Evolutionary conservation across 2,888 invertebrate genomes (phyloP).

Genomic region (Ommatoiulus sabulosus): DNA sequence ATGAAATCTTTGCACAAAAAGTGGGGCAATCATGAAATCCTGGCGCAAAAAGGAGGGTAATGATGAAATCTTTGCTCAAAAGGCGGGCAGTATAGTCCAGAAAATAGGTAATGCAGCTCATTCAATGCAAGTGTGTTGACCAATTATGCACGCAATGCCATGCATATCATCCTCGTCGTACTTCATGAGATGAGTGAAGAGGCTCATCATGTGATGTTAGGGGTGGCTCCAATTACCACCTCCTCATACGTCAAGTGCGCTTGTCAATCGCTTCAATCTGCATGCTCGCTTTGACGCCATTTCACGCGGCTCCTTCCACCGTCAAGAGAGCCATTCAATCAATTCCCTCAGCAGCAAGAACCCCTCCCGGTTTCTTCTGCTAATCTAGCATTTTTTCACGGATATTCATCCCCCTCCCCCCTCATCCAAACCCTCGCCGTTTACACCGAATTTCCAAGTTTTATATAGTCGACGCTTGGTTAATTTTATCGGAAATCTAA

Average conservation of each 20-base stretch:
- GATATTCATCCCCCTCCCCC: not conserved
- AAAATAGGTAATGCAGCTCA: not conserved
- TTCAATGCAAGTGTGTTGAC: not conserved
- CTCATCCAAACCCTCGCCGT: not conserved
- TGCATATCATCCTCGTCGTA: not conserved
- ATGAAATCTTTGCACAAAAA: no score
- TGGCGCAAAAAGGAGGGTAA: no score
- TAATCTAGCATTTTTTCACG: slow-evolving; percentile 17
- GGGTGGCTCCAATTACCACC: slow-evolving; percentile 9
- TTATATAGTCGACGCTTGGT: slow-evolving; percentile 40
- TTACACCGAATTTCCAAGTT: not conserved
- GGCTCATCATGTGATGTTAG: not conserved
- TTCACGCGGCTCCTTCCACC: not conserved
- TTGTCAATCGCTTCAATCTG: slow-evolving; percentile 17
- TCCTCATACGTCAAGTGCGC: not conserved
- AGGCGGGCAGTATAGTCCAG: no score
- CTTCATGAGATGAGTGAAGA: slow-evolving; percentile 1
- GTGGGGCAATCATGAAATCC: no score
- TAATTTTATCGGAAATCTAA: slow-evolving; percentile 39
- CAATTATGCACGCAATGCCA: not conserved
- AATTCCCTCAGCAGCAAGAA: not conserved
- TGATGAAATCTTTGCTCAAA: no score
- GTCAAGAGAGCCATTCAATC: slow-evolving; percentile 5
- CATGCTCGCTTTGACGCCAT: not conserved
- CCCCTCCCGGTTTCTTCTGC: not conserved